A percentile compares a stretch with the other conserved stretches of the same genome.
These are phyloP conservation scores for Bombyx mori DNA, from an alignment of 1,140 invertebrate species.

Conservation along the genomic window DNA sequence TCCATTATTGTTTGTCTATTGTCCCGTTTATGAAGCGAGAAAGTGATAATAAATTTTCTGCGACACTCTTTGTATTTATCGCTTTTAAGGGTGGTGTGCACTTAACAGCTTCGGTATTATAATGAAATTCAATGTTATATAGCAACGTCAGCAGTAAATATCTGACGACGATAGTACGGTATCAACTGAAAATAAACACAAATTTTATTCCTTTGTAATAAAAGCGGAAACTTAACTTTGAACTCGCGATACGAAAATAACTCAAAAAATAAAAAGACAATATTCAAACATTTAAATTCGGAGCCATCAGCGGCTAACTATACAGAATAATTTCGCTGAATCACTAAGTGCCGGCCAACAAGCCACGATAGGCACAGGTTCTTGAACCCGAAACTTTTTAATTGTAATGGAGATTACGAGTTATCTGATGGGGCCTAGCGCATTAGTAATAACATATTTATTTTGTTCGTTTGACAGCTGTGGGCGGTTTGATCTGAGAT, in stretches of 20 bases:
- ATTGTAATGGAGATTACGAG: slow-evolving; percentile 62
- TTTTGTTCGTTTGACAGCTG: slow-evolving; percentile 62
- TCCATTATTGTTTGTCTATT: slow-evolving; percentile 61
- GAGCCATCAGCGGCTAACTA: no score
- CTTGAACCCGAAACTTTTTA: slow-evolving; percentile 46
- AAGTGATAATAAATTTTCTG: slow-evolving; percentile 28
- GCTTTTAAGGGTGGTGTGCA: slow-evolving; percentile 12
- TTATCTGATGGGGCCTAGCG: slow-evolving; percentile 55
- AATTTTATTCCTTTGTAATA: neutral
- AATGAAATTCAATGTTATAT: neutral
- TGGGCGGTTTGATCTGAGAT: slow-evolving; percentile 54
- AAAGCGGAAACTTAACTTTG: neutral
- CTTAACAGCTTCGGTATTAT: slow-evolving; percentile 2
- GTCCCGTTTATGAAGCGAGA: slow-evolving; percentile 52
- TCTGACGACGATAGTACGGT: no score
- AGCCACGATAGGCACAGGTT: slow-evolving; percentile 12
- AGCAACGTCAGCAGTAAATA: no score
- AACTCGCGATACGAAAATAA: no score
- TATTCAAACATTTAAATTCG: no score
- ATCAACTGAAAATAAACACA: no score
- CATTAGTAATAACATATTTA: slow-evolving; percentile 68
- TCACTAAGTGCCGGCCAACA: slow-evolving; percentile 25
- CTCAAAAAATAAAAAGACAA: no score
- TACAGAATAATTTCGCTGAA: slow-evolving; percentile 23
- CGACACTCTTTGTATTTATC: slow-evolving; percentile 11